These are phyloP conservation scores for Taxidea taxus DNA, from an alignment of 2,113 vertebrate genomes.

Conservation along the genomic window DNA sequence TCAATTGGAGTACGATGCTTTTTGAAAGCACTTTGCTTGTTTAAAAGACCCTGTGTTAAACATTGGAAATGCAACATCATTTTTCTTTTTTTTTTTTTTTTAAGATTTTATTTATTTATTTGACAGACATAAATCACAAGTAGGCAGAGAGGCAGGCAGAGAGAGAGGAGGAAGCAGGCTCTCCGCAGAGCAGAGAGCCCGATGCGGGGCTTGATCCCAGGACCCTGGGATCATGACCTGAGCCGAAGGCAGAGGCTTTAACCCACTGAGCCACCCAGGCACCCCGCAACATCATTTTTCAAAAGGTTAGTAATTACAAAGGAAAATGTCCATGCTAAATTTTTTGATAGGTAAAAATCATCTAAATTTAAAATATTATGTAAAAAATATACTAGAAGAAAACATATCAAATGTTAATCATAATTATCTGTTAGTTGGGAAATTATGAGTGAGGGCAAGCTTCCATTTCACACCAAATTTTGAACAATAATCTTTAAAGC, in stretches of 20 bases:
- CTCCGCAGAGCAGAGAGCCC: too few species aligned
- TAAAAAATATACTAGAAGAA: constrained; percentile 22
- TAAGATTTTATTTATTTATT: too few species aligned
- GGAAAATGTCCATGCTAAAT: not conserved
- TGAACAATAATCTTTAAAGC: not conserved
- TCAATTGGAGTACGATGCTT: not conserved
- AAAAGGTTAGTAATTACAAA: not conserved
- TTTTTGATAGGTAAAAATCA: constrained; percentile 8
- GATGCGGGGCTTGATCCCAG: too few species aligned
- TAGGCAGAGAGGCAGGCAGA: too few species aligned
- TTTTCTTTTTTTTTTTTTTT: too few species aligned
- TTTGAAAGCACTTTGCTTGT: not conserved
- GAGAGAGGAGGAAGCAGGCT: too few species aligned
- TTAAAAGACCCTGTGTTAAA: not conserved
- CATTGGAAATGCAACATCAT: not conserved
- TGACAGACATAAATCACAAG: too few species aligned
- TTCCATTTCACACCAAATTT: not conserved
- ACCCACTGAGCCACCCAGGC: too few species aligned
- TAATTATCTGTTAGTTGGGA: not conserved
- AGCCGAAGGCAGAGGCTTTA: too few species aligned
- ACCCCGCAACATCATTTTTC: not conserved
- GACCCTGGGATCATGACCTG: too few species aligned
- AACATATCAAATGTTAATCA: not conserved
- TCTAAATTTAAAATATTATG: constrained; percentile 30
- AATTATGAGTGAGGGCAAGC: not conserved